A percentile compares a stretch with the other conserved stretches of the same genome.
These are phyloP conservation scores for Eupeodes latifasciatus DNA, from an alignment of 2,888 invertebrate genomes.

Conservation along the genomic window DNA sequence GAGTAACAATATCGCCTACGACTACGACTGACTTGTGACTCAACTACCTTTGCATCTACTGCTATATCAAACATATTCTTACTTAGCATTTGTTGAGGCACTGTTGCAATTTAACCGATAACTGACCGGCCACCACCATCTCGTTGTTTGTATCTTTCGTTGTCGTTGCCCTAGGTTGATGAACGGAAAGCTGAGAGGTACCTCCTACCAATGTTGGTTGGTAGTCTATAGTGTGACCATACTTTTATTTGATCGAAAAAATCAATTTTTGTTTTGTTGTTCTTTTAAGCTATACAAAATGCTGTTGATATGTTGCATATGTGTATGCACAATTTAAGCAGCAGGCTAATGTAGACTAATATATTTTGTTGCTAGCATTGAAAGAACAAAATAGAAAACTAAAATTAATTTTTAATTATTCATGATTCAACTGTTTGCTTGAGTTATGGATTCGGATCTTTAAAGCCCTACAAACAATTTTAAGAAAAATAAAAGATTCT, in stretches of 20 bases:
- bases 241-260: not conserved
- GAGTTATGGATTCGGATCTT: too few relatives aligned
- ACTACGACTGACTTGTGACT: conserved; percentile 60
- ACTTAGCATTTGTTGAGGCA: conserved; percentile 68
- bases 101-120: conserved; percentile 75
- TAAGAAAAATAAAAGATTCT: too few relatives aligned
- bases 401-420: too few relatives aligned
- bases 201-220: conserved; percentile 45
- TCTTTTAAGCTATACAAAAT: too few relatives aligned
- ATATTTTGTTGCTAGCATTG: too few relatives aligned
- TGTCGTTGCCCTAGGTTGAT: conserved; percentile 72
- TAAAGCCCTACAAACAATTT: too few relatives aligned
- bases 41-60: conserved; percentile 24
- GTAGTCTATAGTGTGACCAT: not conserved
- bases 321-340: too few relatives aligned
- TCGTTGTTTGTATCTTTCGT: conserved; percentile 69
- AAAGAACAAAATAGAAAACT: too few relatives aligned
- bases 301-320: too few relatives aligned
- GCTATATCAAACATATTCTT: conserved; percentile 52
- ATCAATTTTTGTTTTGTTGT: too few relatives aligned
- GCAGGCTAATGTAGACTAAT: too few relatives aligned
- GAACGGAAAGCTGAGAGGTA: conserved; percentile 69
- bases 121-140: conserved; percentile 66
- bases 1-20: conserved; percentile 74
- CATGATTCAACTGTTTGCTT: too few relatives aligned